phyloP scores from a whole-genome alignment of 2,113 vertebrate species.

The Neofelis nebulosa region DNA sequence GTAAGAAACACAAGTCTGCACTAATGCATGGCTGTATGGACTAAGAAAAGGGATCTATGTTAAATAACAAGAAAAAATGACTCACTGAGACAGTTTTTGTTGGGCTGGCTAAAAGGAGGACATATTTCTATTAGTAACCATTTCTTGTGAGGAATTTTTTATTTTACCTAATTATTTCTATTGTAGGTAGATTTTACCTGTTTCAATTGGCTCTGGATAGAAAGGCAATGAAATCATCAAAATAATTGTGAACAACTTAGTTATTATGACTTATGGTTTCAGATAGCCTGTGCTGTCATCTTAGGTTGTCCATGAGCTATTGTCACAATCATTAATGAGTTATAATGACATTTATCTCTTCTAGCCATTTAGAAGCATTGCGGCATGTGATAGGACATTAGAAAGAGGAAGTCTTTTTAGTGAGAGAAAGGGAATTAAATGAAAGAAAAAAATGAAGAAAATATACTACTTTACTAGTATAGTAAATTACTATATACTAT shows the following conservation, averaged over 20 bases:
- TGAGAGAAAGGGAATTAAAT: background rate
- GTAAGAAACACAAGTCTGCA: background rate
- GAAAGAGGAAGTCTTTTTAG: background rate
- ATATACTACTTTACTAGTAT: background rate
- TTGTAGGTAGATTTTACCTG: background rate
- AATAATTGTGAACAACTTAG: background rate
- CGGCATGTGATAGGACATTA: background rate
- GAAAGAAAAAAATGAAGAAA: background rate
- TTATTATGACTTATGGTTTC: background rate
- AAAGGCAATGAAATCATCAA: background rate
- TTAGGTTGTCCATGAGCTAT: background rate
- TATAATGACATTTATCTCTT: background rate
- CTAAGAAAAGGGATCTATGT: conserved; percentile 13
- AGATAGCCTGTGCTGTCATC: background rate
- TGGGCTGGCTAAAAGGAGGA: conserved; percentile 53
- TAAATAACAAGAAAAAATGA: background rate
- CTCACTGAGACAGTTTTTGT: conserved; percentile 46
- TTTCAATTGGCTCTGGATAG: background rate
- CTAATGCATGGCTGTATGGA: background rate
- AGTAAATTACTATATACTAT: too few species aligned
- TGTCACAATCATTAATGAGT: background rate
- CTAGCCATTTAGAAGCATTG: background rate
- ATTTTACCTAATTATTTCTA: conserved; percentile 49
- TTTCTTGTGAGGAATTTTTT: conserved; percentile 59
- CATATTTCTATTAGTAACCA: conserved; percentile 54